A percentile compares a stretch with the other conserved stretches of the same genome.
Evolutionary conservation across 2,888 invertebrate genomes (phyloP).

Genomic region (Cabera pusaria): DNA sequence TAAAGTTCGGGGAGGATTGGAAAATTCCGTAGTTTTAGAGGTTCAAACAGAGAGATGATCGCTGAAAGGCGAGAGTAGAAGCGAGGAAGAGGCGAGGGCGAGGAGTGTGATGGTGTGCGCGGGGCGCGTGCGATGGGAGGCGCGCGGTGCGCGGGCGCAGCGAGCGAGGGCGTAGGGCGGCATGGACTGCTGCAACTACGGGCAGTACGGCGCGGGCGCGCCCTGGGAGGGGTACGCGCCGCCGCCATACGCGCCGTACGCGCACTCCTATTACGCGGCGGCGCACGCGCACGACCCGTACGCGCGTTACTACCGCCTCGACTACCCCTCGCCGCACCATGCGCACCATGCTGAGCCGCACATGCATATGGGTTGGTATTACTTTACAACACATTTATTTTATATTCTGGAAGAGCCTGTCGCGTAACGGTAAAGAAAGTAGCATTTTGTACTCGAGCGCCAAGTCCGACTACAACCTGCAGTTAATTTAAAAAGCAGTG

Average conservation of each 20-base stretch:
- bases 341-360: constrained; percentile 70
- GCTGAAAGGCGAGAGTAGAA: constrained; percentile 3
- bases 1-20: constrained; percentile 4
- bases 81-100: constrained; percentile 5
- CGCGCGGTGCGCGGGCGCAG: constrained; percentile 50
- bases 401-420: no score
- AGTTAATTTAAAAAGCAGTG: no score
- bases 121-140: constrained; percentile 50
- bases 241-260: constrained; percentile 54
- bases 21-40: not conserved
- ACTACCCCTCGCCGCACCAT: constrained; percentile 66
- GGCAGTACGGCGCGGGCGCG: constrained; percentile 71
- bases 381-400: no score
- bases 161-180: constrained; percentile 61
- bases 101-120: constrained; percentile 49
- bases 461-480: no score
- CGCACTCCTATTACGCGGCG: constrained; percentile 61
- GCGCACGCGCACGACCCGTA: constrained; percentile 73
- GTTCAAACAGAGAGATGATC: constrained; percentile 6
- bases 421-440: no score
- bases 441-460: no score
- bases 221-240: constrained; percentile 51
- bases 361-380: constrained; percentile 72
- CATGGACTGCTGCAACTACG: constrained; percentile 82
- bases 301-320: constrained; percentile 74